Percentiles rank a stretch among this genome's conserved stretches.
These are phyloP conservation scores for Cynopterus sphinx DNA, from an alignment of 2,797 vertebrate species.

Conservation along the genomic window DNA sequence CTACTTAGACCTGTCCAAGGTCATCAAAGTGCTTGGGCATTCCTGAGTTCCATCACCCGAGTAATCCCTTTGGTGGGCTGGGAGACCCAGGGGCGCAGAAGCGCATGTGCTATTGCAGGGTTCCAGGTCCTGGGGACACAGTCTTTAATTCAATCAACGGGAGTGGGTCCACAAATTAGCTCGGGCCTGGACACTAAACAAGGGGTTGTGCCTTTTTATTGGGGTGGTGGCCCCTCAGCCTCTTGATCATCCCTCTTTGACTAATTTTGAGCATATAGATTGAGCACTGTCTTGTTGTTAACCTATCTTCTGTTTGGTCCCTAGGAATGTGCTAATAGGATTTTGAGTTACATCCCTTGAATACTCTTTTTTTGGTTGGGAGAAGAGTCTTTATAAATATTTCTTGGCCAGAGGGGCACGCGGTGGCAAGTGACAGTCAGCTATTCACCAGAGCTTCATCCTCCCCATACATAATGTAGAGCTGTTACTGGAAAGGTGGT, in stretches of 20 bases:
- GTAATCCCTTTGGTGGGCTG: neutral
- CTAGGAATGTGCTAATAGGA: neutral
- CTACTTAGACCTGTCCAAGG: neutral
- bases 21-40: neutral
- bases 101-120: neutral
- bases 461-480: fast-evolving
- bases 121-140: neutral
- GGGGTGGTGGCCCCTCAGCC: neutral
- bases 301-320: neutral
- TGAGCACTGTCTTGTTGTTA: neutral
- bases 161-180: neutral
- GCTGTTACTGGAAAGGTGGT: neutral
- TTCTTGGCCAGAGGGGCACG: neutral
- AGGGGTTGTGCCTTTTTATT: neutral
- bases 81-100: neutral
- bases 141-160: neutral
- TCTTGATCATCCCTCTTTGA: neutral
- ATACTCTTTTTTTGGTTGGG: neutral
- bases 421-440: neutral
- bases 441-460: neutral
- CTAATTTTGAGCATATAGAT: neutral
- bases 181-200: neutral
- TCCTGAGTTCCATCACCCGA: neutral
- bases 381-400: neutral
- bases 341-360: neutral